Base-by-base conservation (phyloP, 2,797 vertebrate genomes). In the Chloroceryle amazona region DNA sequence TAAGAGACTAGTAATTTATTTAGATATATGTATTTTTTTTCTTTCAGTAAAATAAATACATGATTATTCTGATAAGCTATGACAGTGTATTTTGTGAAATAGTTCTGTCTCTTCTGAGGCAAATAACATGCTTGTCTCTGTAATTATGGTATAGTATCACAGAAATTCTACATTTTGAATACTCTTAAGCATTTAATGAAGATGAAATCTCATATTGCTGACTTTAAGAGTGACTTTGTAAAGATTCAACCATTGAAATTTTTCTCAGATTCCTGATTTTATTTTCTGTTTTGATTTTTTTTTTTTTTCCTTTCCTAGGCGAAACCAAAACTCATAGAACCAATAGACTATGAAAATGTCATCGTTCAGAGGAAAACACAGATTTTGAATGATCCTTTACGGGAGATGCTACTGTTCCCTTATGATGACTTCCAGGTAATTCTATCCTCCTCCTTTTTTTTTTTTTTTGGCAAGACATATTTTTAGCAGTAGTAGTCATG, bases 401-500 rank as follows among this genome's bases (percentile, higher is more conserved):
- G 99, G 90, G 99, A 99, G 94, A 99, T 99, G 99, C 98, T 99
- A 19, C 99, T 99, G 96, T 99, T 99, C 74, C 99, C 99, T 61
- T 98, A 98, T 5, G 99, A 99, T 35, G 99, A 99, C 98, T 99
- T 99, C 95, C 99, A 99, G 99, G 99, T 99, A 97, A 96, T 91
- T 60, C 35, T 75, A 54, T 91, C 13, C 9, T 39, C 35, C 23
- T 6, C 3, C 6, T 6, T 9, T 23, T 2, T 19, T 31, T 60
- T 58, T 11, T 29, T 23, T 16, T 54, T 19, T 26, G 29, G 18
- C 10, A 44, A 51, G 28, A n/a, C 1, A 19, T 33, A 6, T 18
- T 47, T 82, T 76, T 85, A 84, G 8, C 37, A 85, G 33, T 60
- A 31, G 3, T 46, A 84, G 29, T 28, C 5, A 20, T 68, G 37